Conservation (phyloP, 2,888 invertebrate species). For the Caenorhabditis imperialis region DNA sequence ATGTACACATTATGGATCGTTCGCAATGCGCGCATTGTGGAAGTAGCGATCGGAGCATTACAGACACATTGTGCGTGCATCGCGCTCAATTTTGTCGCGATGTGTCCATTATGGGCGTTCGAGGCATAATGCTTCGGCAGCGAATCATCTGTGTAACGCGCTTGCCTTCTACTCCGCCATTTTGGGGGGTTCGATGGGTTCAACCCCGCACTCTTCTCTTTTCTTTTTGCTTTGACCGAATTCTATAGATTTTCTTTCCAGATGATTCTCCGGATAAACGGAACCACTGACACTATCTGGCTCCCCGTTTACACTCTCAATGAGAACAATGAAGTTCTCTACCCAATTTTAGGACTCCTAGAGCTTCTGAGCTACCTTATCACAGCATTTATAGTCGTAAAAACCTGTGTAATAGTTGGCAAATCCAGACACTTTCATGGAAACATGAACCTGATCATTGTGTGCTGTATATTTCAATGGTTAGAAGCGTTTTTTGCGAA, state of each 20-base stretch:
- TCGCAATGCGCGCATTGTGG: too few relatives aligned
- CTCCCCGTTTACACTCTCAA: constrained; percentile 26
- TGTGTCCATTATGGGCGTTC: too few relatives aligned
- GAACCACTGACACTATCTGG: constrained; percentile 10
- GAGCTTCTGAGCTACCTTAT: constrained; percentile 16
- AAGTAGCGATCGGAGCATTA: too few relatives aligned
- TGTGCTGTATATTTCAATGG: constrained; percentile 19
- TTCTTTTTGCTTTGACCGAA: too few relatives aligned
- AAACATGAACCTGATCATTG: constrained; percentile 30
- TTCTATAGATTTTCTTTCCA: background rate
- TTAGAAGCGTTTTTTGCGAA: constrained; percentile 30
- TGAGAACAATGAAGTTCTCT: background rate
- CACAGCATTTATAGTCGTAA: constrained; percentile 14
- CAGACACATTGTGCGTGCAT: too few relatives aligned
- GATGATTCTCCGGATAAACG: constrained; percentile 29
- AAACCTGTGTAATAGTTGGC: constrained; percentile 16
- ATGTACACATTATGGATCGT: too few relatives aligned
- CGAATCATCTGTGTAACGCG: too few relatives aligned
- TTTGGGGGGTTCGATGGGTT: too few relatives aligned
- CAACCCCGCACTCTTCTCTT: background rate
- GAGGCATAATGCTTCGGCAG: too few relatives aligned
- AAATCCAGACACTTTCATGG: constrained; percentile 26
- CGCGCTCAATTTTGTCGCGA: too few relatives aligned
- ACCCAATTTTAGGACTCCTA: background rate
- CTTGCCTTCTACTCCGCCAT: too few relatives aligned